Evolutionary conservation across 2,888 invertebrate species (phyloP).

Genomic region (Platynereis dumerilii): DNA sequence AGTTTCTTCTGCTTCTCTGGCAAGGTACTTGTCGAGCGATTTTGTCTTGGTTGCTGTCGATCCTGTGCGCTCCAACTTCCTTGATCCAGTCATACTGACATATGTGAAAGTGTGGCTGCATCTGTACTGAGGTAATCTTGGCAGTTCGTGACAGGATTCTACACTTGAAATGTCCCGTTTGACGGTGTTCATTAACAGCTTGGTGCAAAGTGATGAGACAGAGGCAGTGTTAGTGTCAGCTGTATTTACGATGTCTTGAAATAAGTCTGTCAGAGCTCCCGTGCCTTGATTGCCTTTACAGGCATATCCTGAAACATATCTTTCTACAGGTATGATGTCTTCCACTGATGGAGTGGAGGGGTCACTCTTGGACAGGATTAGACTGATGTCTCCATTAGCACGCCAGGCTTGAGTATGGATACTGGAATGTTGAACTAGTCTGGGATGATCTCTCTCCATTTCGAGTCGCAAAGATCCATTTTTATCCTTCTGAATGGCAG

Average conservation of each 20-base stretch:
- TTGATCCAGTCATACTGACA: conserved; percentile 34
- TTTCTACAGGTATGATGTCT: conserved; percentile 32
- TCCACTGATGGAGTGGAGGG: conserved; percentile 37
- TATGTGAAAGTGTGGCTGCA: conserved; percentile 35
- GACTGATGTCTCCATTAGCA: conserved; percentile 39
- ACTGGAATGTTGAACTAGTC: conserved; percentile 38
- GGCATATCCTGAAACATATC: conserved; percentile 34
- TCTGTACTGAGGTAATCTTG: conserved; percentile 31
- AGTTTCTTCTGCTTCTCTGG: background rate
- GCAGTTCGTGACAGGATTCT: conserved; percentile 36
- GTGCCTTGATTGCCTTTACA: conserved; percentile 41
- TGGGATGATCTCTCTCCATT: conserved; percentile 41
- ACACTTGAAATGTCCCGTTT: conserved; percentile 40
- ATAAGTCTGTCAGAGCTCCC: conserved; percentile 35
- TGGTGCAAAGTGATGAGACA: conserved; percentile 30
- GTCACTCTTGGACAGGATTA: conserved; percentile 38
- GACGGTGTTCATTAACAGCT: conserved; percentile 36
- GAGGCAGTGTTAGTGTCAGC: conserved; percentile 16
- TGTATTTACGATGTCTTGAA: conserved; percentile 20
- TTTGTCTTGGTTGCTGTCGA: conserved; percentile 27
- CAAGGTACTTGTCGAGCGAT: conserved; percentile 28
- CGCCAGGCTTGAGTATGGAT: conserved; percentile 40
- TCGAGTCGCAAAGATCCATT: conserved; percentile 38
- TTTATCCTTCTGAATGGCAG: conserved; percentile 37
- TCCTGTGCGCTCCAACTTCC: conserved; percentile 30